phyloP scores from a whole-genome alignment of 1,140 invertebrate genomes.

The Acromyrmex heyeri region DNA sequence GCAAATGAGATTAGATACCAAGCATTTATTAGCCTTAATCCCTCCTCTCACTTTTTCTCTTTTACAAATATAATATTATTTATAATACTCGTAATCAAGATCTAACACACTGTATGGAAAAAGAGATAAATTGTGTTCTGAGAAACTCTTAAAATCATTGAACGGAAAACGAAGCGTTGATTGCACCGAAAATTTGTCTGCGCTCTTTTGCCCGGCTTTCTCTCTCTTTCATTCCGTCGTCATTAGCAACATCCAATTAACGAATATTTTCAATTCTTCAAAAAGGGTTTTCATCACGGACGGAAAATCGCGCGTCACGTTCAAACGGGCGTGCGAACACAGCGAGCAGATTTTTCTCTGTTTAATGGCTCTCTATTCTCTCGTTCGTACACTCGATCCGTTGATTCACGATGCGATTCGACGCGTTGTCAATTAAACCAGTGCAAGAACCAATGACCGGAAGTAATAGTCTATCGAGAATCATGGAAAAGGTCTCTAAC shows the following conservation, averaged over 20 bases:
- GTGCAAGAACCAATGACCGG: conserved; percentile 59
- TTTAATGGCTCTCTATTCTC: conserved; percentile 53
- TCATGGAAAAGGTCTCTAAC: conserved; percentile 32
- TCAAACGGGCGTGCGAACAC: conserved; percentile 22
- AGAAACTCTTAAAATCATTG: not conserved
- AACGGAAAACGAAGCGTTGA: conserved; percentile 30
- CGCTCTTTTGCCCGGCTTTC: not conserved
- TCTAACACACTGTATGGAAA: not conserved
- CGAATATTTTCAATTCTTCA: conserved; percentile 50
- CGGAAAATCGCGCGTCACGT: conserved; percentile 41
- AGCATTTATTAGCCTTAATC: not conserved
- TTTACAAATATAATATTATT: not conserved
- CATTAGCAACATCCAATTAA: conserved; percentile 61
- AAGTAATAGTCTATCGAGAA: conserved; percentile 54
- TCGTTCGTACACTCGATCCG: not conserved
- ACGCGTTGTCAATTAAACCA: conserved; percentile 54
- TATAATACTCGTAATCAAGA: conserved; percentile 1
- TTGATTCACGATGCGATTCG: conserved; percentile 29
- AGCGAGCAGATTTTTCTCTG: conserved; percentile 10
- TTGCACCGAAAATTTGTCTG: not conserved
- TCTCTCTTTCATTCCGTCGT: conserved; percentile 1
- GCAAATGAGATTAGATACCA: conserved; percentile 6
- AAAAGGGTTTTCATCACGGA: conserved; percentile 44
- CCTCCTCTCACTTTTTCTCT: not conserved
- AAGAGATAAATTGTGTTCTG: conserved; percentile 9